Evolutionary conservation across 53 echinoderm and acorn worm genomes (phyloP).

Genomic region (Temnopleurus reevesii): DNA sequence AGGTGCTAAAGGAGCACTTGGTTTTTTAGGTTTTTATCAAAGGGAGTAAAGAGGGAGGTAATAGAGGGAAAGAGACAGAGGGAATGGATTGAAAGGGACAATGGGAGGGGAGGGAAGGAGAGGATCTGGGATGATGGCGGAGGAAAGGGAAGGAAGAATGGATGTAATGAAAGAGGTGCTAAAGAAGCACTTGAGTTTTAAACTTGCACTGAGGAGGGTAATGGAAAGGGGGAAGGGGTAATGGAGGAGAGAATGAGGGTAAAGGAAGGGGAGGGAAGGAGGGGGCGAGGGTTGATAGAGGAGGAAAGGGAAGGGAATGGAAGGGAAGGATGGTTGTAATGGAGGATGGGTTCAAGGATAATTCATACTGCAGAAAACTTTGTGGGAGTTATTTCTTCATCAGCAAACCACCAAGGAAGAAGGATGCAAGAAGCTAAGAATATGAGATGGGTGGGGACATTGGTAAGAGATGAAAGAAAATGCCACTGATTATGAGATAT

Average conservation of each 20-base stretch:
- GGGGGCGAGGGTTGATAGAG: neutral
- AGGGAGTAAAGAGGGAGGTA: too few species aligned
- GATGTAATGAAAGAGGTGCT: neutral
- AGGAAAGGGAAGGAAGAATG: too few species aligned
- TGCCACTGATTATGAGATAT: neutral
- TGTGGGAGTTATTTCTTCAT: neutral
- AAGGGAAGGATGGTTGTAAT: too few species aligned
- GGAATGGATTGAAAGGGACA: too few species aligned
- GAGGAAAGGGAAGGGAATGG: neutral
- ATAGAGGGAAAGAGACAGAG: too few species aligned
- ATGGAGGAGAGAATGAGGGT: neutral
- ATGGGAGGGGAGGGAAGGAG: too few species aligned
- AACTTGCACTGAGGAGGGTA: too few species aligned
- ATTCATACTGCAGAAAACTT: neutral
- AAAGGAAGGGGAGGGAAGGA: neutral
- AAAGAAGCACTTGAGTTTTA: neutral
- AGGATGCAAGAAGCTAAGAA: too few species aligned
- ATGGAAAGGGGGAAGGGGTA: neutral
- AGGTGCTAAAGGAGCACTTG: too few species aligned
- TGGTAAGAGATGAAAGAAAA: neutral
- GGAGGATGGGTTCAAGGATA: neutral
- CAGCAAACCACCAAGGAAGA: too few species aligned
- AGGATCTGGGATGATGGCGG: too few species aligned
- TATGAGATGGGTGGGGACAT: neutral
- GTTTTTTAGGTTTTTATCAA: too few species aligned